Evolutionary conservation across 2,797 vertebrate species (phyloP).

Genomic region (Silurus lanzhouensis): DNA sequence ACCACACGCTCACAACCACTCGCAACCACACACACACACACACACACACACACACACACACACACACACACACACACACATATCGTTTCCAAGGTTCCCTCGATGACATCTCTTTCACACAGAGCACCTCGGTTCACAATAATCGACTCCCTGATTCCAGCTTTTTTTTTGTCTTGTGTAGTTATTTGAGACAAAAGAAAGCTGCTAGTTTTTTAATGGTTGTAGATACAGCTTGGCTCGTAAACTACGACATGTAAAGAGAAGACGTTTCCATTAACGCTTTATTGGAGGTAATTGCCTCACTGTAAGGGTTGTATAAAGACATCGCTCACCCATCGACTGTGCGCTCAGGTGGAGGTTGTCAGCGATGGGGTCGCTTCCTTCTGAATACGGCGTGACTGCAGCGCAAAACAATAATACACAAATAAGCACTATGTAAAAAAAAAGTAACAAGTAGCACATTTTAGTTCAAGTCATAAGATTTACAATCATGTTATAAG

Average conservation of each 20-base stretch:
- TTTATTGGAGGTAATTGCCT: background rate
- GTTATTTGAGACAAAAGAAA: constrained; percentile 12
- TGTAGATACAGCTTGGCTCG: constrained; percentile 19
- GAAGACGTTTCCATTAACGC: background rate
- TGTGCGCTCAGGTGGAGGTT: background rate
- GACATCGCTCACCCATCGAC: constrained; percentile 47
- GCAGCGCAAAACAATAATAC: background rate
- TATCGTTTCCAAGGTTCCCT: constrained; percentile 57
- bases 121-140: constrained; percentile 28
- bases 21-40: background rate
- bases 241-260: constrained; percentile 16
- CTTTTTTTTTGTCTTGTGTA: constrained; percentile 29
- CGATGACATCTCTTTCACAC: constrained; percentile 64
- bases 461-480: background rate
- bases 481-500: background rate
- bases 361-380: constrained; percentile 10
- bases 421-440: background rate
- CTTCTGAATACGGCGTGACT: constrained; percentile 1
- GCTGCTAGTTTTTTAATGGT: constrained; percentile 9
- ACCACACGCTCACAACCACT: constrained; percentile 48
- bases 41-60: constrained; percentile 11
- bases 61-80: constrained; percentile 35
- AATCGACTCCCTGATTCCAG: constrained; percentile 31
- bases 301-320: background rate
- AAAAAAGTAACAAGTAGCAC: background rate